Evolutionary conservation across 1,140 invertebrate species (phyloP).

Genomic region (Dolichoris vasculosae): DNA sequence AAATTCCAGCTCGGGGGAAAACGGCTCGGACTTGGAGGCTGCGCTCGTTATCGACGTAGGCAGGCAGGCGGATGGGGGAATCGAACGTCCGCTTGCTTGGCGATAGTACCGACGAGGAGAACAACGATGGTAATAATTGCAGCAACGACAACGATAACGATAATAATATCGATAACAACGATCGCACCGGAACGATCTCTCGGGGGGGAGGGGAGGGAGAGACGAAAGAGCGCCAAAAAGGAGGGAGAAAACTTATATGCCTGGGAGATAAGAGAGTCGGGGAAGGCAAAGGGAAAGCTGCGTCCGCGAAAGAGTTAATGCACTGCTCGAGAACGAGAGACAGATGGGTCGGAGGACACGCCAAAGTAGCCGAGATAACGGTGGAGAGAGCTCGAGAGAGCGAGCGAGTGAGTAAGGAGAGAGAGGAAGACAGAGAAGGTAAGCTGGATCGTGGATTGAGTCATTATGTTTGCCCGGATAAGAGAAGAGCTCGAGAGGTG

Average conservation of each 20-base stretch:
- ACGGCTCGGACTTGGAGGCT: too few species aligned
- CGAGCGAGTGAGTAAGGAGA: slow-evolving; percentile 41
- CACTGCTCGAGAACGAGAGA: slow-evolving; percentile 45
- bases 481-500: neutral
- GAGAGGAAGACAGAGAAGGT: slow-evolving; percentile 64
- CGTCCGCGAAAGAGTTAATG: slow-evolving; percentile 32
- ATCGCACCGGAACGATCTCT: too few species aligned
- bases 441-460: slow-evolving; percentile 73
- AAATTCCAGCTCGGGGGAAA: too few species aligned
- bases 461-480: slow-evolving; percentile 70
- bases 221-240: neutral
- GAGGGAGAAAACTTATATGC: neutral
- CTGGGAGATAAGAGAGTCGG: neutral
- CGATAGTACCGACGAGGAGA: too few species aligned
- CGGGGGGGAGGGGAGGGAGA: too few species aligned
- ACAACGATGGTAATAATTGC: too few species aligned
- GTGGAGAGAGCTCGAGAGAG: neutral
- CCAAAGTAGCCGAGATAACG: slow-evolving; percentile 44
- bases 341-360: slow-evolving; percentile 49
- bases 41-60: too few species aligned
- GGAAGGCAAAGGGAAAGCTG: slow-evolving; percentile 16
- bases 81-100: too few species aligned
- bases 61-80: neutral
- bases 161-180: too few species aligned
- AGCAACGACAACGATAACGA: too few species aligned